Conservation (phyloP, 2,888 invertebrate species). For the Alsophila aescularia region DNA sequence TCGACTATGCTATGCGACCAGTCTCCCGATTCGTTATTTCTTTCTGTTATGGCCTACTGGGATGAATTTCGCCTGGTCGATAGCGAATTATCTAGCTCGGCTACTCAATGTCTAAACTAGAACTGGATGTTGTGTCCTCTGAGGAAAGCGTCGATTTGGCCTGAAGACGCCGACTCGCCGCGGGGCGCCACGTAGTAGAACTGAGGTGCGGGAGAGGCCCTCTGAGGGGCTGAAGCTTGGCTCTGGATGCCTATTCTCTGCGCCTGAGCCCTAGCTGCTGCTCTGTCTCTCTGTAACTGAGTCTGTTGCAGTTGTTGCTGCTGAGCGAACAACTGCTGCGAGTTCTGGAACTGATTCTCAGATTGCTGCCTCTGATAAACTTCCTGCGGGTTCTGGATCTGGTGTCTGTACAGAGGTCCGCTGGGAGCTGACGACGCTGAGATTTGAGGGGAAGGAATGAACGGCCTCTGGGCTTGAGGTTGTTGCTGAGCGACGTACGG, state of each 20-base stretch:
- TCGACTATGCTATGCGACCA: slow-evolving; percentile 53
- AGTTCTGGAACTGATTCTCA: slow-evolving; percentile 85
- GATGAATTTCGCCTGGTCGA: slow-evolving; percentile 48
- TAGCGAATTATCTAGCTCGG: slow-evolving; percentile 61
- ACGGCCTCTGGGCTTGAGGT: slow-evolving; percentile 80
- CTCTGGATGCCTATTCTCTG: slow-evolving; percentile 67
- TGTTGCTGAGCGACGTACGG: slow-evolving; percentile 87
- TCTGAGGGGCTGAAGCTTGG: slow-evolving; percentile 57
- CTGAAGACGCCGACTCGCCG: slow-evolving; percentile 81
- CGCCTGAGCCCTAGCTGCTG: slow-evolving; percentile 81
- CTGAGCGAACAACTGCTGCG: slow-evolving; percentile 87
- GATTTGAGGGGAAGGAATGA: slow-evolving; percentile 85
- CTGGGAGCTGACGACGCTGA: slow-evolving; percentile 59
- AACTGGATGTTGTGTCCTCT: slow-evolving; percentile 88
- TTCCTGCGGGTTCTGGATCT: slow-evolving; percentile 77
- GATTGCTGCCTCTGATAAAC: slow-evolving; percentile 86
- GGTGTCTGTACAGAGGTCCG: slow-evolving; percentile 79
- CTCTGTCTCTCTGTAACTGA: slow-evolving; percentile 85
- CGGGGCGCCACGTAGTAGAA: slow-evolving; percentile 86
- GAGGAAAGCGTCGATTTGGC: slow-evolving; percentile 92
- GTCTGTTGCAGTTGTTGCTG: slow-evolving; percentile 88
- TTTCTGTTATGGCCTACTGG: slow-evolving; percentile 61
- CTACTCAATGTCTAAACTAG: slow-evolving; percentile 61
- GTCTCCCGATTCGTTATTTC: slow-evolving; percentile 58
- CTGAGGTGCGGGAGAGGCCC: slow-evolving; percentile 61